A percentile compares a stretch with the other conserved stretches of the same genome.
phyloP scores from a whole-genome alignment of 2,113 vertebrate genomes.

The Emydocephalus ijimae region DNA sequence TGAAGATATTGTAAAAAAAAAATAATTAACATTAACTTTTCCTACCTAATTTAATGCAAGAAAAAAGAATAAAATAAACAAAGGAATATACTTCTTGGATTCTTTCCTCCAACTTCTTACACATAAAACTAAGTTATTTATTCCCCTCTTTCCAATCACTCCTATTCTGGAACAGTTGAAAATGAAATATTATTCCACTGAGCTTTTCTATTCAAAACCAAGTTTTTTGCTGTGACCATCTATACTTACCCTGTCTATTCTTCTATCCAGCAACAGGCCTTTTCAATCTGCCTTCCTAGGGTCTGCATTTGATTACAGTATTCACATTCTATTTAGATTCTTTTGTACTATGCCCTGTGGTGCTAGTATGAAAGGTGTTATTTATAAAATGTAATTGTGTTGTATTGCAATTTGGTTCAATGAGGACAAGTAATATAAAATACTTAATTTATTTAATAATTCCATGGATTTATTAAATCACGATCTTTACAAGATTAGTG shows the following conservation, averaged over 20 bases:
- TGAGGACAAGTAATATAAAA: slow-evolving; percentile 81
- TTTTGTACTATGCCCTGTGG: slow-evolving; percentile 80
- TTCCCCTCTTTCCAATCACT: slow-evolving; percentile 41
- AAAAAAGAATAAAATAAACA: background rate
- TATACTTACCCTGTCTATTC: slow-evolving; percentile 73
- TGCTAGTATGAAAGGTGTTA: slow-evolving; percentile 81
- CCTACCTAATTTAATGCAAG: background rate
- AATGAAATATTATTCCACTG: slow-evolving; percentile 68
- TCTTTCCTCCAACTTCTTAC: slow-evolving; percentile 40
- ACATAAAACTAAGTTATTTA: slow-evolving; percentile 54
- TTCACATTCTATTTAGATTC: slow-evolving; percentile 84
- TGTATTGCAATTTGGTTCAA: slow-evolving; percentile 79
- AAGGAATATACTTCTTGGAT: background rate
- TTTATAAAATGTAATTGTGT: slow-evolving; percentile 84
- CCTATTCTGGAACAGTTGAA: slow-evolving; percentile 56
- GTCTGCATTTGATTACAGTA: slow-evolving; percentile 83
- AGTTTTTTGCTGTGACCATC: slow-evolving; percentile 72
- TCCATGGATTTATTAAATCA: slow-evolving; percentile 80
- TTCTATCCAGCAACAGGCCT: slow-evolving; percentile 73
- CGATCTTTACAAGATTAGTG: slow-evolving; percentile 74
- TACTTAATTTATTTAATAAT: slow-evolving; percentile 81
- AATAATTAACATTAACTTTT: background rate
- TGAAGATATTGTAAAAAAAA: background rate
- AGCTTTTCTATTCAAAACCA: slow-evolving; percentile 68
- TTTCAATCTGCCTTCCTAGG: slow-evolving; percentile 81